Evolutionary conservation across 2,113 vertebrate species (phyloP), one percentile per base, ranked within the genome.

Genomic region (Carollia perspicillata): DNA sequence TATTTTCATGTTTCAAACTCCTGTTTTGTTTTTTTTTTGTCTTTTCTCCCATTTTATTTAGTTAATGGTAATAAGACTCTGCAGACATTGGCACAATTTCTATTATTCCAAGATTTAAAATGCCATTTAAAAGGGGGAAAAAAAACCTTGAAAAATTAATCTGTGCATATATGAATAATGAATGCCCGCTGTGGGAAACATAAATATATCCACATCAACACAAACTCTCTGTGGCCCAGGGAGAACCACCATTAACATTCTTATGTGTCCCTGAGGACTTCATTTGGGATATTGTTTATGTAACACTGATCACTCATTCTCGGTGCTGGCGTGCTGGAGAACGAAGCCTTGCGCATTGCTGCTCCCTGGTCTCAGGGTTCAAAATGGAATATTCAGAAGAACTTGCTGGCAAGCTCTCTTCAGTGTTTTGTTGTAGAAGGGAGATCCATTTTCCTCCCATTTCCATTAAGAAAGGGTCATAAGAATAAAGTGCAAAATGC

Each of bases 381-480:
- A 93, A 93, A 94, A 89, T 33, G 33, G 51, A 97, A 90, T 89
- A 95, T 89, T 69, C n/a, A 75, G 49, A 83, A 49, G 23, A 49
- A 8, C 63, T 95, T 78, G 72, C 74, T 77, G 88, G 17, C 6
- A 74, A 75, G 14, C 1, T 91, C 12, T 79, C 9, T 42, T 80
- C 42, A 28, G 18, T 65, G 30, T 97, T 95, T 92, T 44, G 69
- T 78, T 84, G 26, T 8, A 68, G 42, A 95, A 37, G 9, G 8
- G 33, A 0, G 81, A 47, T 65, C 33, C 37, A 37, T 49, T 84
- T 96, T 95, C 68, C 77, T 84, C 90, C 53, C 8, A 33, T 33
- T 78, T 92, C 33, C 20, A 35, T 20, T 72, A 90, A 87, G n/a
- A 86, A 47, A 72, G 35, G 89, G 42, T 30, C 66, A 47, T 28